Evolutionary conservation across 2,888 invertebrate species (phyloP), one percentile per base, ranked within the genome.

Genomic region (Tortricodes alternella): DNA sequence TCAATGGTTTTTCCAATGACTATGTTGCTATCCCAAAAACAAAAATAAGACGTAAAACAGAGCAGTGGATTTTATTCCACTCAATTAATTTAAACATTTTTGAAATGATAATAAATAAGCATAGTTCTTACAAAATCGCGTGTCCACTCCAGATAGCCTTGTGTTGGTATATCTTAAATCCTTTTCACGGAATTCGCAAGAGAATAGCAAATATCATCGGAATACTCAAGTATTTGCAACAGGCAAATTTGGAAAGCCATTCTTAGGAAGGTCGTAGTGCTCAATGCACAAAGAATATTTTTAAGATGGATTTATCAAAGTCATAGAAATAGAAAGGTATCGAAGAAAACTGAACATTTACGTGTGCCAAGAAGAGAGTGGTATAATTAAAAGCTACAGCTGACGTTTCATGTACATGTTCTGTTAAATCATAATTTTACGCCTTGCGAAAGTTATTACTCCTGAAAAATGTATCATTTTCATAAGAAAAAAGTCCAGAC

Each of bases 331-430:
- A n/a, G 5, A 37, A n/a, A 43, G 32, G 3, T 53, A 34, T 24
- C 16, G 16, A 32, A 39, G 38, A n/a, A 24, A 53, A 21, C 39
- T n/a, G 11, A 38, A 38, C 18, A 34, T 53, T 46, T 41, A 41
- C 19, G 34, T 35, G 68, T 73, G 72, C 74, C 73, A 76, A 76
- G 63, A 69, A 65, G 67, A 70, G 69, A 66, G 66, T 62, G 61
- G 62, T 64, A 68, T 66, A 74, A 74, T 74, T 72, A 74, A 70
- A 73, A 65, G 49, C 59, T 46, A 49, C 62, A 49, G 48, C 46
- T 53, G 48, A 29, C 48, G 34, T 35, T 46, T 46, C 18, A 18
- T 39, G 15, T 15, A 24, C 46, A 32, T 41, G 24, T 41, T 8
- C 27, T 15, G n/a, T 27, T 18, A n/a, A 39, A 27, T 32, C 16